Evolutionary conservation across 1,140 invertebrate species (phyloP).

Genomic region (Hylaeus volcanicus): DNA sequence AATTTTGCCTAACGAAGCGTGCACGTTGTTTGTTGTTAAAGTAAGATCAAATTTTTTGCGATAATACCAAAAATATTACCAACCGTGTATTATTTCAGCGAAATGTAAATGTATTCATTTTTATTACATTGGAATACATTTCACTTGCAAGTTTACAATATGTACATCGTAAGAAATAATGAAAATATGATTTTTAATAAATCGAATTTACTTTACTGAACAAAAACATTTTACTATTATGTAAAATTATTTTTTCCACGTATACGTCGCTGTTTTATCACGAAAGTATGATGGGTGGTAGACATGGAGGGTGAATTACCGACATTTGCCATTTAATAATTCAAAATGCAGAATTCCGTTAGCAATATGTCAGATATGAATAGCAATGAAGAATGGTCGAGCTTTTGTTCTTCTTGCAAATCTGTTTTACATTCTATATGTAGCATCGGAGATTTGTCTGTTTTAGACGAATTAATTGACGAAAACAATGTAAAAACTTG

Average conservation of each 20-base stretch:
- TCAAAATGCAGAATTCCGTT: slow-evolving; percentile 12
- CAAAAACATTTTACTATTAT: not conserved
- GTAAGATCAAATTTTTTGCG: not conserved
- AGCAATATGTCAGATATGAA: not conserved
- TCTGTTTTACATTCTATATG: slow-evolving; percentile 10
- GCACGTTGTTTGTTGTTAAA: slow-evolving; percentile 6
- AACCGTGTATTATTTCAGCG: not conserved
- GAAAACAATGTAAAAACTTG: not conserved
- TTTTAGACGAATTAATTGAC: not conserved
- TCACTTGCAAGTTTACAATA: not conserved
- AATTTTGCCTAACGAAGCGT: not conserved
- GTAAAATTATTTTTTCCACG: not conserved
- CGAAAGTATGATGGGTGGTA: not conserved
- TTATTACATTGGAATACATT: not conserved
- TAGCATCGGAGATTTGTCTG: slow-evolving; percentile 4
- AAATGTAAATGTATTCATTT: not conserved
- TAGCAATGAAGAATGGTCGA: not conserved
- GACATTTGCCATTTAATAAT: not conserved
- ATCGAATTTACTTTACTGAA: slow-evolving; percentile 34
- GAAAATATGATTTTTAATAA: slow-evolving; percentile 49
- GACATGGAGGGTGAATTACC: not conserved
- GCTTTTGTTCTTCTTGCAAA: slow-evolving; percentile 42
- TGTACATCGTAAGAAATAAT: slow-evolving; percentile 15
- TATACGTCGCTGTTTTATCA: not conserved
- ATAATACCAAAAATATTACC: not conserved